Evolutionary conservation across 2,113 vertebrate species (phyloP), one percentile per base, ranked within the genome.

Genomic region (Heterocephalus glaber): DNA sequence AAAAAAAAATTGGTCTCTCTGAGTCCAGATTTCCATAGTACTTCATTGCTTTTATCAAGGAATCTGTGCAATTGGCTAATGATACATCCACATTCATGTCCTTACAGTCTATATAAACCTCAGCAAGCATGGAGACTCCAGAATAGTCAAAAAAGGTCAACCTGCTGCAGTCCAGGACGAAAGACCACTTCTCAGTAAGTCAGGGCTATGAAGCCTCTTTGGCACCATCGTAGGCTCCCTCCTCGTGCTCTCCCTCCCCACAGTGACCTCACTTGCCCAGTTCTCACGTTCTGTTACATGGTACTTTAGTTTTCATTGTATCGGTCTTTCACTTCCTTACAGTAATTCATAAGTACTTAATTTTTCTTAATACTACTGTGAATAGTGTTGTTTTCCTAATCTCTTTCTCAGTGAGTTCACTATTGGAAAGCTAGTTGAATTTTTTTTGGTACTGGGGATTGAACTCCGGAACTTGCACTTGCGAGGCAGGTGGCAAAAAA

Each of bases 161-260:
- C 35, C 98, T 98, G 54, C 97, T 98, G 97, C 98, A 99, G 49
- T 99, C 98, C 96, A 99, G 92, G 97, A 99, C 96, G 89, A 99
- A 90, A 94, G 95, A 95, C 47, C 0, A 3, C 82, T n/a, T 95
- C 74, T 97, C 96, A 14, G 9, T 68, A 16, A 86, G 81, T 89
- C 93, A 84, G 2, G 93, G 35, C 77, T 98, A 98, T 24, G 93
- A 65, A 5, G 33, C 65, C 47, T 98, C 98, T 63, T 98, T n/a
- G n/a, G n/a, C n/a, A n/a, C n/a, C n/a, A n/a, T n/a, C n/a, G n/a
- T n/a, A n/a, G n/a, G n/a, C n/a, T n/a, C n/a, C n/a, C n/a, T n/a
- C n/a, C n/a, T n/a, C n/a, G n/a, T n/a, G n/a, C n/a, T n/a, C n/a
- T n/a, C n/a, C n/a, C n/a, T n/a, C n/a, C n/a, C n/a, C n/a, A n/a